Evolutionary conservation across 35 echinoderm and acorn worm species (phyloP).

Genomic region (Apostichopus japonicus): DNA sequence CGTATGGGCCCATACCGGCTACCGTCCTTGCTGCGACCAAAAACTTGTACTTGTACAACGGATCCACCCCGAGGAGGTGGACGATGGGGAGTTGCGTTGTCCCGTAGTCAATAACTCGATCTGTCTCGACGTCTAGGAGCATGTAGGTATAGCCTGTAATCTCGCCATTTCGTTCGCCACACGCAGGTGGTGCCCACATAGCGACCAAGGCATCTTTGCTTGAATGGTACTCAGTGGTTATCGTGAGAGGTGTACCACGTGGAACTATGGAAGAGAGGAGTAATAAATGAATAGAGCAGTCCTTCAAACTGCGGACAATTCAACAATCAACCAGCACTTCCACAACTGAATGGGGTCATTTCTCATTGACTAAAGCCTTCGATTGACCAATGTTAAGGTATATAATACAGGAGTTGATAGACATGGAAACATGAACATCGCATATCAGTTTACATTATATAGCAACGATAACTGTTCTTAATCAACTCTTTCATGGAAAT

Average conservation of each 20-base stretch:
- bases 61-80: slow-evolving; percentile 32
- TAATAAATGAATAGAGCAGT: background rate
- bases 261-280: slow-evolving; percentile 54
- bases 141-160: slow-evolving; percentile 77
- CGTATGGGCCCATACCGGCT: slow-evolving; percentile 76
- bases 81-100: slow-evolving; percentile 49
- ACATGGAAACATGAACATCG: no score
- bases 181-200: slow-evolving; percentile 68
- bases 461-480: no score
- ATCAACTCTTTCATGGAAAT: no score
- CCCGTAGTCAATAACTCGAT: slow-evolving; percentile 62
- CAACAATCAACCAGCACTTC: no score
- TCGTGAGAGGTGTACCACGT: slow-evolving; percentile 39
- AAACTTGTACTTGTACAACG: slow-evolving; percentile 76
- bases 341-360: no score
- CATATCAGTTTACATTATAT: no score
- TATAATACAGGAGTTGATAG: no score
- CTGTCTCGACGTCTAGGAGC: slow-evolving; percentile 74
- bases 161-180: slow-evolving; percentile 59
- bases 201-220: slow-evolving; percentile 41
- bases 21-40: slow-evolving; percentile 78
- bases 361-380: no score
- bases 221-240: slow-evolving; percentile 36
- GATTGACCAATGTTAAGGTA: no score
- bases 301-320: no score